A percentile compares a stretch with the other conserved stretches of the same genome.
These are phyloP conservation scores for Sturnus vulgaris DNA, from an alignment of 2,113 vertebrate species.

Conservation along the genomic window DNA sequence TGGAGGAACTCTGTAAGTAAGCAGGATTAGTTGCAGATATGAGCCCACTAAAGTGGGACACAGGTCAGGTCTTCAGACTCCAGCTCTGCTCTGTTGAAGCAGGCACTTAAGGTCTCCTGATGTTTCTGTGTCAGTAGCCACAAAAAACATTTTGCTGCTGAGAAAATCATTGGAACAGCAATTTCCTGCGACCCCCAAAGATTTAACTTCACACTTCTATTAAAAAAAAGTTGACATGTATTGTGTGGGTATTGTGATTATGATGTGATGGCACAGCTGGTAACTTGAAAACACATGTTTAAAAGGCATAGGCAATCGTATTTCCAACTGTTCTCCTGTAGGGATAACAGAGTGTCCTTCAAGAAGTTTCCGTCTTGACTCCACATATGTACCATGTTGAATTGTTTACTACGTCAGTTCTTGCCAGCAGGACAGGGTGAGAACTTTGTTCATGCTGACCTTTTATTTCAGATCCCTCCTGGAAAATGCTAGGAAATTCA, in stretches of 20 bases:
- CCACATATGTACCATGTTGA: constrained; percentile 44
- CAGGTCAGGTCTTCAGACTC: constrained; percentile 34
- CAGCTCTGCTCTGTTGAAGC: constrained; percentile 50
- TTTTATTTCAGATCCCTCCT: background rate
- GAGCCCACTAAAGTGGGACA: constrained; percentile 37
- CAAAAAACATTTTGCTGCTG: constrained; percentile 22
- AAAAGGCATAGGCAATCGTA: constrained; percentile 48
- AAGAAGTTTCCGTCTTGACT: constrained; percentile 12
- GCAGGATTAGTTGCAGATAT: constrained; percentile 38
- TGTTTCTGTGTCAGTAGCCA: constrained; percentile 54
- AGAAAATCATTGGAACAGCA: constrained; percentile 18
- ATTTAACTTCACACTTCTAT: constrained; percentile 39
- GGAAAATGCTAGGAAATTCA: background rate
- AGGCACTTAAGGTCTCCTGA: constrained; percentile 78
- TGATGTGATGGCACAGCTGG: constrained; percentile 63
- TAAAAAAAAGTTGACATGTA: constrained; percentile 28
- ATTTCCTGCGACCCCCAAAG: constrained; percentile 40
- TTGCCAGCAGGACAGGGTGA: constrained; percentile 25
- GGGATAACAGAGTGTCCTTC: constrained; percentile 14
- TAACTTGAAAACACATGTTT: constrained; percentile 68
- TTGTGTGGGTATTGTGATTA: constrained; percentile 49
- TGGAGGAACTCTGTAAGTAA: background rate
- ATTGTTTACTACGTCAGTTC: background rate
- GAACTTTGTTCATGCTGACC: background rate
- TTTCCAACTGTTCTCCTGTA: constrained; percentile 27